phyloP scores from a whole-genome alignment of 2,797 vertebrate genomes.

The Mycteria americana region DNA sequence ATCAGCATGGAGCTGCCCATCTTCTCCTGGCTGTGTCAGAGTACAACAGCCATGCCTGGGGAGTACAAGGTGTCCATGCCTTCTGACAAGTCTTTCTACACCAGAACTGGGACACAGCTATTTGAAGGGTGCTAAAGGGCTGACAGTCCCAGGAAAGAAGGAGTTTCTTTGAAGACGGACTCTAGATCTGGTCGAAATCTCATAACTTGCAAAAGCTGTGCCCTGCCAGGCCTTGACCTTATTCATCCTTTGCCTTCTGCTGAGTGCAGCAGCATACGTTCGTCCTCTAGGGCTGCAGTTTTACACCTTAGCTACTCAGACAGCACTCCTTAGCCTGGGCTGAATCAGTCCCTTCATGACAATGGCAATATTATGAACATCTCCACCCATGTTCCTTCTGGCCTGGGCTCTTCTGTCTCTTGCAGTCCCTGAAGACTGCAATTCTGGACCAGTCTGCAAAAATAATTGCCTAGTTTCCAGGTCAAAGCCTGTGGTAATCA shows the following conservation, averaged over 20 bases:
- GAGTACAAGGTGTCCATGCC: accelerated
- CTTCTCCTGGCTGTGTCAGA: not conserved
- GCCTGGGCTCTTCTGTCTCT: not conserved
- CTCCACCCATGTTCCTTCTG: not conserved
- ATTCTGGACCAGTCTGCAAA: not conserved
- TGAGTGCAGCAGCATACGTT: not conserved
- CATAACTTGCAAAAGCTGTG: not conserved
- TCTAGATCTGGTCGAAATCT: not conserved
- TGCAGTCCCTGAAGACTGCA: accelerated
- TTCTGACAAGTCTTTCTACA: not conserved
- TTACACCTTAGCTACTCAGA: not conserved
- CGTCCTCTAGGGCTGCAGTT: not conserved
- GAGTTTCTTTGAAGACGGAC: not conserved
- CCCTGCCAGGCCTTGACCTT: not conserved
- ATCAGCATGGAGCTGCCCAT: not conserved
- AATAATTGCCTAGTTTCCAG: not conserved
- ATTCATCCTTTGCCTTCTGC: not conserved
- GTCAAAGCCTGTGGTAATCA: not conserved
- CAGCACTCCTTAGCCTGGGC: not conserved
- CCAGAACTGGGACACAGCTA: too few species aligned
- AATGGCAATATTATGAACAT: not conserved
- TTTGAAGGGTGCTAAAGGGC: not conserved
- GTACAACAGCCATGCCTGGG: not conserved
- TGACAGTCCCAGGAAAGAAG: not conserved
- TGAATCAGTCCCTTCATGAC: not conserved